Evolutionary conservation across 2,888 invertebrate genomes (phyloP).

Genomic region (Seira sanloemensis): DNA sequence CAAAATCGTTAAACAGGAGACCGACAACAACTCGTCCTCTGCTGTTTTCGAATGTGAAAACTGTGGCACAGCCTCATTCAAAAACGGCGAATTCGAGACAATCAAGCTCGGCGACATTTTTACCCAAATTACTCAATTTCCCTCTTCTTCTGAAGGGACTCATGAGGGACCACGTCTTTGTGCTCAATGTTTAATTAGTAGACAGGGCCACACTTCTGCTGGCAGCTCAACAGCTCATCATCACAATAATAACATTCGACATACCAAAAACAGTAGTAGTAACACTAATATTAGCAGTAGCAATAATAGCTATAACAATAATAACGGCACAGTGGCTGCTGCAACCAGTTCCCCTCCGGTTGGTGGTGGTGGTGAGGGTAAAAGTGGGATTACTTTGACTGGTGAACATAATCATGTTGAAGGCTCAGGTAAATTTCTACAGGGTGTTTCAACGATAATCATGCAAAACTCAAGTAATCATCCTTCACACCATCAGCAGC

Average conservation of each 20-base stretch:
- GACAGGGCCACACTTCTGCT: conserved; percentile 8
- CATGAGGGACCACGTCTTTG: conserved; percentile 62
- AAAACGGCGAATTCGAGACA: conserved; percentile 72
- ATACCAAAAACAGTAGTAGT: conserved; percentile 14
- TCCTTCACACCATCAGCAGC: conserved; percentile 32
- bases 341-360: conserved; percentile 31
- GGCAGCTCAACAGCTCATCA: conserved; percentile 36
- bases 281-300: conserved; percentile 27
- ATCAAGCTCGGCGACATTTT: conserved; percentile 73
- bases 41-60: conserved; percentile 65
- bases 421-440: conserved; percentile 59
- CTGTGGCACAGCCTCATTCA: conserved; percentile 69
- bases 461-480: conserved; percentile 66
- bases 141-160: conserved; percentile 57
- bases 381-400: conserved; percentile 10
- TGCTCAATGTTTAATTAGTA: conserved; percentile 60
- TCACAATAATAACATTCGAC: conserved; percentile 49
- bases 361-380: conserved; percentile 29
- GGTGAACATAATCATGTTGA: conserved; percentile 40
- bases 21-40: conserved; percentile 22
- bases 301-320: conserved; percentile 25
- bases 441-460: conserved; percentile 67
- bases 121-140: conserved; percentile 69
- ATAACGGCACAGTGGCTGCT: conserved; percentile 31
- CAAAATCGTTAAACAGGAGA: conserved; percentile 24